Evolutionary conservation across 2,888 invertebrate species (phyloP).

Genomic region (Acanthopleura granulata): DNA sequence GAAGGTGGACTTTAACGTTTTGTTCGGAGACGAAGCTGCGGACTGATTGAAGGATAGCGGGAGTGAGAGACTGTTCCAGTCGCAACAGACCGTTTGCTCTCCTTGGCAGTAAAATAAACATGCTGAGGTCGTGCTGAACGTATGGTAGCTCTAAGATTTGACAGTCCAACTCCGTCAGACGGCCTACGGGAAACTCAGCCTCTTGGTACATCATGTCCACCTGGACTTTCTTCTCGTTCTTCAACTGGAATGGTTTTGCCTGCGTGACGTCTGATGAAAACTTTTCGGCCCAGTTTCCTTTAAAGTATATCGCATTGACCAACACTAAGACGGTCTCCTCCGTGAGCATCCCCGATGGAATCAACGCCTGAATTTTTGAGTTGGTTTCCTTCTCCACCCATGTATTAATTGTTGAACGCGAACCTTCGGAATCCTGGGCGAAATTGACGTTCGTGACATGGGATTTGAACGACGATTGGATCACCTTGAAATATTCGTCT

Average conservation of each 20-base stretch:
- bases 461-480: conserved; percentile 39
- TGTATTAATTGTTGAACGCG: conserved; percentile 76
- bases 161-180: conserved; percentile 76
- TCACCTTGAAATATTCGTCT: conserved; percentile 43
- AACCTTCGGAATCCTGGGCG: conserved; percentile 59
- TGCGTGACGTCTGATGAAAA: conserved; percentile 75
- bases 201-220: conserved; percentile 81
- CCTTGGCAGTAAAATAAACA: conserved; percentile 60
- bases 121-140: conserved; percentile 53
- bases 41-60: not conserved
- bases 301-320: conserved; percentile 72
- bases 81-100: conserved; percentile 42
- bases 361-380: conserved; percentile 83
- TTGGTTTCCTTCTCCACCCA: conserved; percentile 88
- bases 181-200: conserved; percentile 75
- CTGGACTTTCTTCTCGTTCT: conserved; percentile 20
- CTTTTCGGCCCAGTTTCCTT: conserved; percentile 68
- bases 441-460: conserved; percentile 63
- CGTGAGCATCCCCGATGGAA: conserved; percentile 73
- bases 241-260: conserved; percentile 73
- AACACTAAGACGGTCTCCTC: conserved; percentile 66
- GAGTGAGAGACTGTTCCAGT: conserved; percentile 39
- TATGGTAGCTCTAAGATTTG: conserved; percentile 84
- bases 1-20: conserved; percentile 23
- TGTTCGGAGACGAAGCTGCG: not conserved